Conservation (phyloP, 2,888 invertebrate genomes). For the Leucophenga maculata region DNA sequence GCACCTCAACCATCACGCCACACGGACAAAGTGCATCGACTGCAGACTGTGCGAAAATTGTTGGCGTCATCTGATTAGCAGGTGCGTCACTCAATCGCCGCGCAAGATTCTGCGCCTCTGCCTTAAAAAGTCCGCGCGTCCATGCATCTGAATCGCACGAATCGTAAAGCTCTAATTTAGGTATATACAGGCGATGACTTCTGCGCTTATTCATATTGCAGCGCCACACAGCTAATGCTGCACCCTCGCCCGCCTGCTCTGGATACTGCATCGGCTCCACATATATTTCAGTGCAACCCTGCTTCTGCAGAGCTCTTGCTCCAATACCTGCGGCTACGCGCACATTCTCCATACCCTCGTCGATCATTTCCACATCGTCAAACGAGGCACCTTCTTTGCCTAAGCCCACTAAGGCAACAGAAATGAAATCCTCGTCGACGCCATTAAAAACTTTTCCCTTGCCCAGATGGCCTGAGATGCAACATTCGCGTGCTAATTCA, state of each 20-base stretch:
- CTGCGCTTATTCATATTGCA: conserved; percentile 76
- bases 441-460: conserved; percentile 72
- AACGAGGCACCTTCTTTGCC: conserved; percentile 75
- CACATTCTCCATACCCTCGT: conserved; percentile 77
- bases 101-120: conserved; percentile 80
- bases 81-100: conserved; percentile 79
- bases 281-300: conserved; percentile 73
- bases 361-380: conserved; percentile 77
- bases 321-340: conserved; percentile 77
- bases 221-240: conserved; percentile 73
- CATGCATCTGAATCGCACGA: conserved; percentile 73
- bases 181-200: conserved; percentile 67
- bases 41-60: conserved; percentile 78
- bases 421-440: not conserved
- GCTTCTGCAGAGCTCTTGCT: conserved; percentile 66
- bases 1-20: conserved; percentile 73
- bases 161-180: conserved; percentile 72
- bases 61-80: conserved; percentile 81
- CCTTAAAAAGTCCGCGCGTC: conserved; percentile 77
- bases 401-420: conserved; percentile 78
- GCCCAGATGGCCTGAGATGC: conserved; percentile 42
- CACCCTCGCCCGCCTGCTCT: conserved; percentile 77
- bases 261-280: conserved; percentile 76
- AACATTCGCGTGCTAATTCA: not conserved
- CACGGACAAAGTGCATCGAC: conserved; percentile 78